phyloP scores from a whole-genome alignment of 2,888 invertebrate species.

The Agrochola litura region DNA sequence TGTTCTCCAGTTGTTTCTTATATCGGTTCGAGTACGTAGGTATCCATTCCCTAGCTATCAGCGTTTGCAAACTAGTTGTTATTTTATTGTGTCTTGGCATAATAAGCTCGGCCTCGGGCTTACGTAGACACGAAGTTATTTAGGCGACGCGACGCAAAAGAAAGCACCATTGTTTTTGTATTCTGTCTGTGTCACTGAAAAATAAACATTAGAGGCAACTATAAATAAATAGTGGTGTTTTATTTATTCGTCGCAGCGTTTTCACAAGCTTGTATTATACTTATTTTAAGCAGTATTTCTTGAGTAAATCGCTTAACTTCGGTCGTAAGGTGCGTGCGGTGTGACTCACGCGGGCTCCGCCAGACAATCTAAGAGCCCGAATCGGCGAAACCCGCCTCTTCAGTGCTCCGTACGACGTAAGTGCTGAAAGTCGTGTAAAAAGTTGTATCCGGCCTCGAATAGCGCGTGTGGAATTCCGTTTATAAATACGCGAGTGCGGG shows the following conservation, averaged over 20 bases:
- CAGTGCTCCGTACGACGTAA: constrained; percentile 89
- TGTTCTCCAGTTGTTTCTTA: constrained; percentile 51
- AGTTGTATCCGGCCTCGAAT: constrained; percentile 89
- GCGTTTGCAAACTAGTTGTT: constrained; percentile 22
- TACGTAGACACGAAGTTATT: constrained; percentile 36
- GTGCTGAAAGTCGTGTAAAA: constrained; percentile 90
- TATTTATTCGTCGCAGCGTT: constrained; percentile 74
- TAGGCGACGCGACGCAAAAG: constrained; percentile 26
- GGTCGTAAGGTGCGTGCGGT: constrained; percentile 71
- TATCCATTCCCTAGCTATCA: not conserved
- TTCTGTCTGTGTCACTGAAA: constrained; percentile 72
- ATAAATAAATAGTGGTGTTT: constrained; percentile 78
- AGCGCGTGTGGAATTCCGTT: constrained; percentile 88
- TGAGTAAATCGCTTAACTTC: constrained; percentile 74
- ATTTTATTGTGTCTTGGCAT: constrained; percentile 18
- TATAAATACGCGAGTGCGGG: constrained; percentile 86
- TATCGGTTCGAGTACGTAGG: constrained; percentile 26
- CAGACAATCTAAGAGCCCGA: constrained; percentile 83
- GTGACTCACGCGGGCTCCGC: constrained; percentile 83
- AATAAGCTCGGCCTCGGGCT: constrained; percentile 22
- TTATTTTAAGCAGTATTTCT: constrained; percentile 80
- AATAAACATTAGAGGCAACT: constrained; percentile 76
- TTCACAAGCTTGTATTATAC: constrained; percentile 73
- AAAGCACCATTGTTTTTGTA: constrained; percentile 59
- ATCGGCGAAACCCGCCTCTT: constrained; percentile 77